phyloP scores from a whole-genome alignment of 2,888 invertebrate species.

The Eupeodes luniger region DNA sequence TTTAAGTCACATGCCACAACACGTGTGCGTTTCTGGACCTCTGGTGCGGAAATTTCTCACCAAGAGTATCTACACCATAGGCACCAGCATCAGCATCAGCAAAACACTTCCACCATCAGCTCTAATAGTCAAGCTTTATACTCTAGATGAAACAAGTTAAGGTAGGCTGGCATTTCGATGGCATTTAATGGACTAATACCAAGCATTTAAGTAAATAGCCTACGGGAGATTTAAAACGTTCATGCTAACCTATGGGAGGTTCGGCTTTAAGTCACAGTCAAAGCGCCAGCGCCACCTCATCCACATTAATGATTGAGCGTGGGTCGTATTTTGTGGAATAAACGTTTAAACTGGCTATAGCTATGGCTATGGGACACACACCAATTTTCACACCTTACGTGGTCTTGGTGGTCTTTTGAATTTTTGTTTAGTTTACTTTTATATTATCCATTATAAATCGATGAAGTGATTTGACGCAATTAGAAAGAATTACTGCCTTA shows the following conservation, averaged over 20 bases:
- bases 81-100: slow-evolving; percentile 12
- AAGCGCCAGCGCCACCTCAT: slow-evolving; percentile 74
- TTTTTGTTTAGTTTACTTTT: not conserved
- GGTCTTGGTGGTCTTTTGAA: slow-evolving; percentile 37
- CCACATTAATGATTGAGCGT: slow-evolving; percentile 41
- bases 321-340: slow-evolving; percentile 65
- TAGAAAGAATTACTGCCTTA: slow-evolving; percentile 61
- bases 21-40: slow-evolving; percentile 54
- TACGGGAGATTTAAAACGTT: slow-evolving; percentile 47
- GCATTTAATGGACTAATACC: slow-evolving; percentile 56
- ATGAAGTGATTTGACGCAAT: slow-evolving; percentile 67
- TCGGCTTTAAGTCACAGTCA: slow-evolving; percentile 4
- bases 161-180: slow-evolving; percentile 37
- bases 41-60: slow-evolving; percentile 55
- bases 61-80: slow-evolving; percentile 4
- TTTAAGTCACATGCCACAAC: slow-evolving; percentile 39
- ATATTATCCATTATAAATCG: slow-evolving; percentile 60
- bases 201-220: slow-evolving; percentile 73
- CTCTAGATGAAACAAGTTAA: slow-evolving; percentile 22
- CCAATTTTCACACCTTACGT: slow-evolving; percentile 69
- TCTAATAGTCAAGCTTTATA: not conserved
- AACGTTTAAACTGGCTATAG: slow-evolving; percentile 45
- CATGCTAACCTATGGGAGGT: slow-evolving; percentile 49
- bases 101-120: not conserved
- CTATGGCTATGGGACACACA: slow-evolving; percentile 34